Base-by-base conservation (phyloP, 2,888 invertebrate species). In the Drosophila mimica region DNA sequence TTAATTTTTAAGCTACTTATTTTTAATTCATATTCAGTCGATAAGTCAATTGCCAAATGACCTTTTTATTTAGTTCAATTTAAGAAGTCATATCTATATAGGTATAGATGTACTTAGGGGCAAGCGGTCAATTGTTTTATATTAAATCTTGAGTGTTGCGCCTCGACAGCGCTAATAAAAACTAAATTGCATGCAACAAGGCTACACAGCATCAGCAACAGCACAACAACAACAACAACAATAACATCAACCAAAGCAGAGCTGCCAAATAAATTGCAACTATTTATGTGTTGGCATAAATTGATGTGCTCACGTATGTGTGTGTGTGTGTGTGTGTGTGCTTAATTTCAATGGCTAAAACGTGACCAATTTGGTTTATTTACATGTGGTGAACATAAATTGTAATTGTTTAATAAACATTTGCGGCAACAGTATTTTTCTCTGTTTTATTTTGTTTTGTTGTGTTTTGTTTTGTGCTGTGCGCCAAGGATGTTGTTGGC, bases 281-380 rank as follows among this genome's bases (percentile, higher is more conserved):
- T 85, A 85, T 85, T 88, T 85, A 88, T 88, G 83, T 71, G 68
- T 73, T 82, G 84, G 71, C 78, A 76, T 79, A 72, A 79, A 78
- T 79, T 67, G 77, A 77, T 77, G 77, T 65, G 58, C 69, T 54
- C 40, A 51, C n/a, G 38, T 54, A 46, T 67, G 48, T 70, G 62
- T 61, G 48, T 74, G 62, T 67, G 53, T 48, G 67, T 57, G 49
- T 67, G 28, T 65, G 38, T 33, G 25, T 59, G 75, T 46, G 67
- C 69, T 77, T 70, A 74, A 77, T 74, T 86, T 72, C 77, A 92
- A 92, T 92, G 91, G 88, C 79, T 86, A 91, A 92, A 92, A 92
- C 92, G 92, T 92, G 92, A 92, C 92, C 92, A 92, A 92, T 92
- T 92, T 92, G 92, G 92, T 92, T 92, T 92, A 92, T 92, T 92